Conservation (phyloP, 2,797 vertebrate genomes). For the Sebastes baramenuke region DNA sequence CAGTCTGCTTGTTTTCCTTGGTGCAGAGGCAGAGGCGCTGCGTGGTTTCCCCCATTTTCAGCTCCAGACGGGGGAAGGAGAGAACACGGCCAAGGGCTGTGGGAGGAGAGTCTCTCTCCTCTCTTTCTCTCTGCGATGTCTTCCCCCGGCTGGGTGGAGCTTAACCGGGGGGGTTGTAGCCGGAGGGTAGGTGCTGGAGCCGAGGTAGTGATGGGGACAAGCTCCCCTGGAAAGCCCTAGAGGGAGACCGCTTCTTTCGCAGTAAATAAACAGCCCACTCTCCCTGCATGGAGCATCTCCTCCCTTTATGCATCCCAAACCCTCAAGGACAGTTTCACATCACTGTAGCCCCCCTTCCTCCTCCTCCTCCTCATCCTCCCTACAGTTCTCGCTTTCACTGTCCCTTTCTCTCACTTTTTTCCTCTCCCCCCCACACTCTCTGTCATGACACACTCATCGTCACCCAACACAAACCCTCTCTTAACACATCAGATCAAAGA, state of each 20-base stretch:
- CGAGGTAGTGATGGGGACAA: constrained; percentile 71
- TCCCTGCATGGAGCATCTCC: constrained; percentile 62
- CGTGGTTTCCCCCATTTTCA: constrained; percentile 57
- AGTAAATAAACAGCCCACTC: constrained; percentile 83
- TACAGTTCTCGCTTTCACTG: constrained; percentile 32
- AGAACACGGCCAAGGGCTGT: constrained; percentile 63
- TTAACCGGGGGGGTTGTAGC: constrained; percentile 46
- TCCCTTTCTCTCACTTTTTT: constrained; percentile 34
- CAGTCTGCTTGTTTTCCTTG: constrained; percentile 74
- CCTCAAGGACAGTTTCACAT: constrained; percentile 72
- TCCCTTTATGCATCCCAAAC: constrained; percentile 66
- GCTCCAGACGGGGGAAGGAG: constrained; percentile 55
- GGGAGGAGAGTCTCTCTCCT: constrained; percentile 36
- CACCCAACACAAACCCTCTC: constrained; percentile 38
- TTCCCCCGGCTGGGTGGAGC: constrained; percentile 58
- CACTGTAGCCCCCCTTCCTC: background rate
- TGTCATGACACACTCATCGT: constrained; percentile 57
- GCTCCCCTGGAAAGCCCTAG: constrained; percentile 63
- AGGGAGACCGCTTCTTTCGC: constrained; percentile 69
- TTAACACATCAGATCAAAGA: constrained; percentile 76
- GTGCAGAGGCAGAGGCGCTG: constrained; percentile 53
- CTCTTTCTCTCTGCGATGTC: constrained; percentile 34
- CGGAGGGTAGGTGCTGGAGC: constrained; percentile 57
- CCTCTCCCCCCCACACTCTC: background rate
- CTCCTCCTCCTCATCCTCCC: background rate